Evolutionary conservation across 1,140 invertebrate genomes (phyloP).

Genomic region (Drosophila triauraria): DNA sequence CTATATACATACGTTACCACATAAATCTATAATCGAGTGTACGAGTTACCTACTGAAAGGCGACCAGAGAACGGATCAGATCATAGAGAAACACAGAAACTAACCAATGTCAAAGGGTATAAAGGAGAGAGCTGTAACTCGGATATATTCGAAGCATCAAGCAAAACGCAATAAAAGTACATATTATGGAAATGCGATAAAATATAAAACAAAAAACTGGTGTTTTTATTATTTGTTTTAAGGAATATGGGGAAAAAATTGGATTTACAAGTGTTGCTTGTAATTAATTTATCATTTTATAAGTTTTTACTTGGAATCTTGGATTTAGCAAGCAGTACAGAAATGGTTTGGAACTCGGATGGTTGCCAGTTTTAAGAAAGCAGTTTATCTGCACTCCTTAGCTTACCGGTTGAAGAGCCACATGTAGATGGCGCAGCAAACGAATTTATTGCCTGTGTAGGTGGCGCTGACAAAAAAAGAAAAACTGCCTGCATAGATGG

Average conservation of each 20-base stretch:
- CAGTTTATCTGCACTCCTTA: background rate
- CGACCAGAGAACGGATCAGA: conserved; percentile 18
- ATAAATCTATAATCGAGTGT: conserved; percentile 46
- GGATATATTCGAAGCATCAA: conserved; percentile 47
- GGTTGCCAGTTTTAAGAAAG: too few relatives aligned
- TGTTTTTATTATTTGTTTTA: background rate
- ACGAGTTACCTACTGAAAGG: conserved; percentile 29
- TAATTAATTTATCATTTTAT: too few relatives aligned
- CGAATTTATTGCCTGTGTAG: background rate
- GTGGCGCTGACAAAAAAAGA: background rate
- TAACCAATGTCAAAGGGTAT: conserved; percentile 56
- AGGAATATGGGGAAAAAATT: background rate
- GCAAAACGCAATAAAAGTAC: conserved; percentile 50
- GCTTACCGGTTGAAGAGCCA: background rate
- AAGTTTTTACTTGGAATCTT: too few relatives aligned
- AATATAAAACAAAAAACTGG: conserved; percentile 4
- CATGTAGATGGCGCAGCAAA: background rate
- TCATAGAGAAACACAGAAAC: conserved; percentile 45
- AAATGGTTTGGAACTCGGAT: too few relatives aligned
- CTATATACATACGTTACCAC: conserved; percentile 56
- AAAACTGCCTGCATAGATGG: conserved; percentile 3
- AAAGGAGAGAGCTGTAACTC: conserved; percentile 37
- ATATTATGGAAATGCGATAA: conserved; percentile 49
- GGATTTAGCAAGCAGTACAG: too few relatives aligned
- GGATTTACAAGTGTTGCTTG: too few relatives aligned